Percentiles rank a stretch among this genome's conserved stretches.
These are phyloP conservation scores for Acanthopagrus latus DNA, from an alignment of 2,797 vertebrate species.

Conservation along the genomic window DNA sequence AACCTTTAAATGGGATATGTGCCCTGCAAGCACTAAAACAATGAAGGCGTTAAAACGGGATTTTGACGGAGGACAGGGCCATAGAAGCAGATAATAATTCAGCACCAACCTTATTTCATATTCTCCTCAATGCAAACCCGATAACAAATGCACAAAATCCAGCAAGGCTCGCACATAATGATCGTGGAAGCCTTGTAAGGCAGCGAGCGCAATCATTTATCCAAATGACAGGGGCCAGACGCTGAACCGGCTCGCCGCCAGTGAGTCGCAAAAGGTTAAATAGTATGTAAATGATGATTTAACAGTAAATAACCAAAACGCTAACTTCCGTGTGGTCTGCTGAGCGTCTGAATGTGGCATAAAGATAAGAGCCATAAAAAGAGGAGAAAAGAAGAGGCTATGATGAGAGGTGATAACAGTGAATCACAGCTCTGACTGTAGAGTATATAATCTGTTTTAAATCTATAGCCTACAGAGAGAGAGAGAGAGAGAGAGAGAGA, in stretches of 20 bases:
- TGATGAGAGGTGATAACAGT: slow-evolving; percentile 36
- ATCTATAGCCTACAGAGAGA: slow-evolving; percentile 11
- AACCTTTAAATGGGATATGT: not conserved
- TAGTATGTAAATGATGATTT: slow-evolving; percentile 34
- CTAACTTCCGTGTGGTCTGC: slow-evolving; percentile 12
- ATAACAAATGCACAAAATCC: not conserved
- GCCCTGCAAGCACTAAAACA: not conserved
- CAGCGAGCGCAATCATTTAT: not conserved
- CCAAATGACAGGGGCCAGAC: not conserved
- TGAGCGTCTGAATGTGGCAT: slow-evolving; percentile 24
- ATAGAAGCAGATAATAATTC: too few relatives aligned
- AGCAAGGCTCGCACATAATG: not conserved
- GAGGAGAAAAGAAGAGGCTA: not conserved
- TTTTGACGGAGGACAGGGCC: not conserved
- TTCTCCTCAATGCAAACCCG: not conserved
- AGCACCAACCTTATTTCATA: not conserved
- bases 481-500: slow-evolving; percentile 10
- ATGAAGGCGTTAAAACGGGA: not conserved
- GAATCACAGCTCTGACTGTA: slow-evolving; percentile 47
- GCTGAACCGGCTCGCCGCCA: not conserved
- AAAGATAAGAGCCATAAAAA: slow-evolving; percentile 39
- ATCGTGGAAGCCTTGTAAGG: too few relatives aligned
- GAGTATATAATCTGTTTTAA: slow-evolving; percentile 49
- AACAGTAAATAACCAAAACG: slow-evolving; percentile 26
- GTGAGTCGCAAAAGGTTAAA: slow-evolving; percentile 30